Conservation (phyloP, 53 echinoderm and acorn worm genomes). For the Luidia sarsii region DNA sequence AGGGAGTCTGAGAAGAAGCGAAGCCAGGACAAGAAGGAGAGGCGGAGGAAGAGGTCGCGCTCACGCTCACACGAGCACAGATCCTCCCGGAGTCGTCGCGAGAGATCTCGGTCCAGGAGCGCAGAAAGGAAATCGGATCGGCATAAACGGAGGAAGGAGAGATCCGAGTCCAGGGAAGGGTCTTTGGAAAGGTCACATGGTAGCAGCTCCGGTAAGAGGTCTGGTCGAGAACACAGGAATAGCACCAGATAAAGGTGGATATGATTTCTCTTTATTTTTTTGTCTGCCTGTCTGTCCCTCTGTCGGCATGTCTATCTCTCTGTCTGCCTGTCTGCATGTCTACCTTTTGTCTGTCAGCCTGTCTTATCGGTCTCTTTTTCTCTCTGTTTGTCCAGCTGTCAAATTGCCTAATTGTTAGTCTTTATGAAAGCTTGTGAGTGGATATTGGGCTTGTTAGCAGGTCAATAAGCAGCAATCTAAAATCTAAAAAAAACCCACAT, state of each 20-base stretch:
- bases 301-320: no score
- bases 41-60: constrained; percentile 44
- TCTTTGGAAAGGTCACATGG: constrained; percentile 71
- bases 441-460: no score
- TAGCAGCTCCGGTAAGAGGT: constrained; percentile 98
- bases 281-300: constrained; percentile 3
- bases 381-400: no score
- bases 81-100: constrained; percentile 44
- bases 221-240: constrained; percentile 92
- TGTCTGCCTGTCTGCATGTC: no score
- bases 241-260: constrained; percentile 96
- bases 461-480: no score
- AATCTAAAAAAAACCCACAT: no score
- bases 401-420: no score
- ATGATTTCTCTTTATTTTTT: constrained; percentile 35
- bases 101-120: constrained; percentile 53
- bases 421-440: no score
- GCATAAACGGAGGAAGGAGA: constrained; percentile 53
- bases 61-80: constrained; percentile 26
- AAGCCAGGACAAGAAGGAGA: constrained; percentile 40
- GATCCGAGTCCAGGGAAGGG: constrained; percentile 69
- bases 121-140: constrained; percentile 52
- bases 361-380: no score
- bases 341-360: no score
- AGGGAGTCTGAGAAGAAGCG: constrained; percentile 29